Evolutionary conservation across 2,888 invertebrate species (phyloP).

Genomic region (Ochropacha duplaris): DNA sequence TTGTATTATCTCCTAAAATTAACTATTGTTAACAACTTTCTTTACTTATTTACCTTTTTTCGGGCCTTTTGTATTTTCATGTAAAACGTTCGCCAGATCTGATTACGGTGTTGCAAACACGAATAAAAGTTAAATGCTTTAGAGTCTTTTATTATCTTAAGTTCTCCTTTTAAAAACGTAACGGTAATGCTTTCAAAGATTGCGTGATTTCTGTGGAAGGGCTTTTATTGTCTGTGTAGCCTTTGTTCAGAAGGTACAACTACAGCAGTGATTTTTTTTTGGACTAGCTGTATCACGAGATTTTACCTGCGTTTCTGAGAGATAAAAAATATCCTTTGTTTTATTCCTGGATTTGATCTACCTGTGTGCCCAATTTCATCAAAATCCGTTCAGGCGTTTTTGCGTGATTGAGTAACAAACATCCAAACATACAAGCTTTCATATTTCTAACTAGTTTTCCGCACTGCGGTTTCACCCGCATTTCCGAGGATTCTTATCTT

Average conservation of each 20-base stretch:
- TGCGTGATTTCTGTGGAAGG: background rate
- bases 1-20: conserved; percentile 1
- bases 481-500: too few species aligned
- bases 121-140: background rate
- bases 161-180: background rate
- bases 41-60: background rate
- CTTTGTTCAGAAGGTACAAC: background rate
- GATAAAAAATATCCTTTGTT: too few species aligned
- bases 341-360: too few species aligned
- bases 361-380: too few species aligned
- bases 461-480: too few species aligned
- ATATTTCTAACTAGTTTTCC: too few species aligned
- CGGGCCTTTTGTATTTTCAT: background rate
- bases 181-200: background rate
- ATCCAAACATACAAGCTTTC: too few species aligned
- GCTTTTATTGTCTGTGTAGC: background rate
- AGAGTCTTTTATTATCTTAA: background rate
- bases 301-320: too few species aligned
- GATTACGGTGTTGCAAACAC: background rate
- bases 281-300: too few species aligned
- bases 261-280: background rate
- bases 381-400: too few species aligned
- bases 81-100: background rate
- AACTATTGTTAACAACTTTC: conserved; percentile 3
- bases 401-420: too few species aligned